Evolutionary conservation across 2,797 vertebrate species (phyloP), one percentile per base, ranked within the genome.

Genomic region (Acomys russatus): DNA sequence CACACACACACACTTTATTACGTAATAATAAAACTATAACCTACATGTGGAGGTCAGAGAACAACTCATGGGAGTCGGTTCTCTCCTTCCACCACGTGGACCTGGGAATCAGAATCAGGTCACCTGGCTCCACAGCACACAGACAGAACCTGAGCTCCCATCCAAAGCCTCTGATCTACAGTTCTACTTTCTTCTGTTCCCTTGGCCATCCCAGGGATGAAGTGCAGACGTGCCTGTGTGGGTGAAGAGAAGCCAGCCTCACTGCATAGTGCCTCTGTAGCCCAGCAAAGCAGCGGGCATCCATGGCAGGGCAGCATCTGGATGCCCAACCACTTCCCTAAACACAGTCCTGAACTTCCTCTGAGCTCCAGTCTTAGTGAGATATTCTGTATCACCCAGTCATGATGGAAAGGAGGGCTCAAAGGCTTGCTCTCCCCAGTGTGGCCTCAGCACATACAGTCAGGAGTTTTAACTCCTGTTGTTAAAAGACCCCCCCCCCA

Each of bases 401-500:
- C 33, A 89, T 18, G 63, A 33, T 20, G 79, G 74, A n/a, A 6
- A 11, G 9, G 9, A 22, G 25, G 14, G 20, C 54, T 54, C 14
- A 74, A 92, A 49, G 12, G 9, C 68, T 76, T 70, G 66, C 35
- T 84, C 63, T 74, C 68, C 61, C 28, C 61, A 54, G 5, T 0
- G 0, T 6, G 22, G 14, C 59, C 79, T 84, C 63, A 11, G 49
- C n/a, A 23, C 18, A 35, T 30, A 33, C 23, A 44, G 9, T 15
- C n/a, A 82, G n/a, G n/a, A n/a, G n/a, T n/a, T n/a, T 90, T 49
- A 78, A 51, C 79, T 28, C 92, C 70, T 61, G 25, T 85, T 74
- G 70, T 44, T 35, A n/a, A 44, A 61, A 61, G 85, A 44, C 35
- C n/a, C 70, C 35, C n/a, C 70, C 88, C 25, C 96, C 73, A 85